Evolutionary conservation across 92 coral and sea anemone species (phyloP), one percentile per base, ranked within the genome.

Genomic region (Blastomussa wellsi): DNA sequence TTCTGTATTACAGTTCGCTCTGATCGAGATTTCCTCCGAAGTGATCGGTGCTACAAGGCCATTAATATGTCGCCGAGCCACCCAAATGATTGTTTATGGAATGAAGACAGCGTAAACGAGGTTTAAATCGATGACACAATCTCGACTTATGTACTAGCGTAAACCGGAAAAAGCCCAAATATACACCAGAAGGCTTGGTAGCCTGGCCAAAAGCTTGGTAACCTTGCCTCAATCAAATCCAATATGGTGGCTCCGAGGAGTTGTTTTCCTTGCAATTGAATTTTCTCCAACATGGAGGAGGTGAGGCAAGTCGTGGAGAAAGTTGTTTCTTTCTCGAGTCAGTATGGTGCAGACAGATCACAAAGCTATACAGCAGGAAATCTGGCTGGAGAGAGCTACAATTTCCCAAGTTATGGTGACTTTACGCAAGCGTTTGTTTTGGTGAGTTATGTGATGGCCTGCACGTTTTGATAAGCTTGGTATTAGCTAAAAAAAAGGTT

Each of bases 361-460:
- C 74, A 84, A 36, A 97, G 97, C 53, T 97, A 97, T 70, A 79
- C 92, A 37, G 97, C 93, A 14, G 60, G 44, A 37, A 97, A 97
- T 84, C 87, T 97, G 24, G 96, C 90, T 26, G 99, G 99, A 64
- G 82, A 91, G 5, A 86, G 76, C 22, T 70, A 84, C 73, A 94
- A 92, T 84, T 97, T 72, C 80, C 99, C 99, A 0, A 79, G 47
- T 55, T 97, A 97, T 82, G 99, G 99, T 22, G 99, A 97, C 72
- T 95, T 95, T 80, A 92, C 94, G 20, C 95, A 91, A 77, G 80
- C 99, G n/a, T 95, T 97, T 84, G 99, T 97, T 76, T 86, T 97
- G 95, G 99, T 97, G 75, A 72, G 97, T 44, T 44, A 44, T 44
- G 6, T 44, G 49, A 44, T 44, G 49, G 5, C 11, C 49, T 44